Percentiles rank a stretch among this genome's conserved stretches.
Conservation (phyloP, 1,140 invertebrate genomes). For the Hermatobates lingyangjiaoensis region DNA sequence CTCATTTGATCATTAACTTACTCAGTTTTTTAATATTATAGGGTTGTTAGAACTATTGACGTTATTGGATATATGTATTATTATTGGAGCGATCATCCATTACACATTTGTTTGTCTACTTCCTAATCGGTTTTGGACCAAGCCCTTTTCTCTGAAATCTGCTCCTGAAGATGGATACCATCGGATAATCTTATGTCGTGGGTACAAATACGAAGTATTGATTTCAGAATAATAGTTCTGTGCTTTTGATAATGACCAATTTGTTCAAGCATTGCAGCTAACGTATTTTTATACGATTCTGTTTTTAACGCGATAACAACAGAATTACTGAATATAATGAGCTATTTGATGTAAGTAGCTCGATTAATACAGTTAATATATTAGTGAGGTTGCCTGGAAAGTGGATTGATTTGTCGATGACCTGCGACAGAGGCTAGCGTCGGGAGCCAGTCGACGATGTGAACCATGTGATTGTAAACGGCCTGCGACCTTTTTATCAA, state of each 20-base stretch:
- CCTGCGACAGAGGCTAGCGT: constrained; percentile 46
- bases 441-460: constrained; percentile 73
- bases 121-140: too few relatives aligned
- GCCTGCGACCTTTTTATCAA: constrained; percentile 33
- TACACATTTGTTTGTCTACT: too few relatives aligned
- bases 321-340: not conserved
- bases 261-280: not conserved
- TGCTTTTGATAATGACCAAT: not conserved
- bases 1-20: too few relatives aligned
- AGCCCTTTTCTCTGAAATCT: too few relatives aligned
- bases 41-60: too few relatives aligned
- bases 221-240: not conserved
- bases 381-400: too few relatives aligned
- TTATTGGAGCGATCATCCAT: too few relatives aligned
- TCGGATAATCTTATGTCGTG: too few relatives aligned
- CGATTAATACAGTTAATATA: not conserved
- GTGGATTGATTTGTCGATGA: constrained; percentile 15
- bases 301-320: not conserved
- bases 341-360: not conserved
- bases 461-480: constrained; percentile 54
- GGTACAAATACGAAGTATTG: too few relatives aligned
- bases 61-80: too few relatives aligned
- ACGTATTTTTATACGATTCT: not conserved
- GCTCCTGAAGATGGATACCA: too few relatives aligned
- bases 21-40: too few relatives aligned